These are phyloP conservation scores for Morpho achilles DNA, from an alignment of 2,888 invertebrate genomes.

Conservation along the genomic window DNA sequence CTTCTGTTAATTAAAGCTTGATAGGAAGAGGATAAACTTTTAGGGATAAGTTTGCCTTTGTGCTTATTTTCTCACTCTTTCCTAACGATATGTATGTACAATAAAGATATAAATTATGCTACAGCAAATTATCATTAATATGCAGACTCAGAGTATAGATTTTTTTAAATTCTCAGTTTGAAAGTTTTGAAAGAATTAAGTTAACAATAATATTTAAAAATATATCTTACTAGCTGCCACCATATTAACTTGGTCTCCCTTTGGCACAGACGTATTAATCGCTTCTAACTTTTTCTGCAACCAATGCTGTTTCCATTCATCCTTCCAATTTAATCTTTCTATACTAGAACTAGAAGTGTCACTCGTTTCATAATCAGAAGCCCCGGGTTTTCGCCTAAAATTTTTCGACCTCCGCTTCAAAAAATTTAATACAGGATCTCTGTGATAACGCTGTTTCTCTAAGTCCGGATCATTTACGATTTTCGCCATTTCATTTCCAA, in stretches of 20 bases:
- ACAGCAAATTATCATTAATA: too few species aligned
- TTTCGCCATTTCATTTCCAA: neutral
- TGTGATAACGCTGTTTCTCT: constrained; percentile 29
- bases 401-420: constrained; percentile 19
- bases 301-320: constrained; percentile 39
- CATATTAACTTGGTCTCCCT: constrained; percentile 58
- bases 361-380: constrained; percentile 14
- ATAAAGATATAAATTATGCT: too few species aligned
- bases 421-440: constrained; percentile 45
- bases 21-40: too few species aligned
- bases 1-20: too few species aligned
- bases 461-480: constrained; percentile 11
- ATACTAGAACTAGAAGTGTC: constrained; percentile 35
- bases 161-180: too few species aligned
- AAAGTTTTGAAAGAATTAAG: too few species aligned
- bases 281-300: constrained; percentile 38
- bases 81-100: too few species aligned
- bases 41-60: too few species aligned
- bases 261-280: constrained; percentile 38
- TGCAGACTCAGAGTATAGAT: too few species aligned
- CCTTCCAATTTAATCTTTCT: constrained; percentile 37
- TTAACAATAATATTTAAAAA: neutral
- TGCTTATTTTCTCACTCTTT: too few species aligned
- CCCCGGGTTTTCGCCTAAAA: constrained; percentile 32
- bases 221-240: constrained; percentile 49